Evolutionary conservation across 2,797 vertebrate species (phyloP).

Genomic region (Pangasius sanitwongsei): DNA sequence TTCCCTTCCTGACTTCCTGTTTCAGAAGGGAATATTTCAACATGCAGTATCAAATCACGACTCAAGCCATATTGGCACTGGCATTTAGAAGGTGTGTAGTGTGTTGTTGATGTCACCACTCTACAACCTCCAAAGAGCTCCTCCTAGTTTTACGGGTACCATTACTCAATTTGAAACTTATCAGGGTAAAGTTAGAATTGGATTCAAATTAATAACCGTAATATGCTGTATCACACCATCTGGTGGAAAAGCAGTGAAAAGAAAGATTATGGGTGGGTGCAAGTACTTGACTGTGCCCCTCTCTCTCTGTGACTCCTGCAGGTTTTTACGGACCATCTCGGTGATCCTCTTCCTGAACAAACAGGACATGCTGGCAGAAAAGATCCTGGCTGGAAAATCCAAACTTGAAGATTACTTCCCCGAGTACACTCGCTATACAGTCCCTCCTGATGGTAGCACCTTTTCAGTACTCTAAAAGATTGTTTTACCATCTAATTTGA

Average conservation of each 20-base stretch:
- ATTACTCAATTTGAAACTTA: neutral
- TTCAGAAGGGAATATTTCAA: neutral
- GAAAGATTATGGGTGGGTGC: neutral
- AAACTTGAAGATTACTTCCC: conserved; percentile 99
- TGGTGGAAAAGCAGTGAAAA: neutral
- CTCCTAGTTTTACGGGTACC: neutral
- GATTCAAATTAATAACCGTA: neutral
- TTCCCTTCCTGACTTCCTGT: neutral
- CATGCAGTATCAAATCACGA: conserved; percentile 17
- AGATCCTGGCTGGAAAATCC: conserved; percentile 96
- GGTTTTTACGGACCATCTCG: conserved; percentile 96
- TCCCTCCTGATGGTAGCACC: conserved; percentile 85
- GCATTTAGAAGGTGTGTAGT: neutral
- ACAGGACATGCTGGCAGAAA: conserved; percentile 96
- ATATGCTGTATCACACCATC: neutral
- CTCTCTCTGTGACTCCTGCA: conserved; percentile 61
- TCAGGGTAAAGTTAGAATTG: neutral
- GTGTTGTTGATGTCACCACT: neutral
- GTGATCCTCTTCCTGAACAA: conserved; percentile 98
- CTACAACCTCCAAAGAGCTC: neutral
- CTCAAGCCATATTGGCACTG: neutral
- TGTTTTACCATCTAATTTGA: neutral
- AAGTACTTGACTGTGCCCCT: conserved; percentile 3
- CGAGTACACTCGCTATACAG: conserved; percentile 88
- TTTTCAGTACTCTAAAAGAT: neutral